phyloP scores from a whole-genome alignment of 2,888 invertebrate species.

The Patella depressa region DNA sequence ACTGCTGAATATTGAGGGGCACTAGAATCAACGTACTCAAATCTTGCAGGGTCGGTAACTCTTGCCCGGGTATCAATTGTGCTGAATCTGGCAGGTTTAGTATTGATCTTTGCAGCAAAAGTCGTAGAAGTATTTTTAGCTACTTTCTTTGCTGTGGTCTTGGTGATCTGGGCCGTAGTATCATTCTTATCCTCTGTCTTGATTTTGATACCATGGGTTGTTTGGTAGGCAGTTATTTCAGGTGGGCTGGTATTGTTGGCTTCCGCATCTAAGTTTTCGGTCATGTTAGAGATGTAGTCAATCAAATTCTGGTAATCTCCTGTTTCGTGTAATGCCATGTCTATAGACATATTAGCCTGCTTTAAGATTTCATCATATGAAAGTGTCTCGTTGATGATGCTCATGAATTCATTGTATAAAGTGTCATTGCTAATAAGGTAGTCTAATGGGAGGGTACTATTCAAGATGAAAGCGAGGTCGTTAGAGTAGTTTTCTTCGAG shows the following conservation, averaged over 20 bases:
- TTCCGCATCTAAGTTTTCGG: background rate
- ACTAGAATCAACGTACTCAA: background rate
- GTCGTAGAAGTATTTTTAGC: background rate
- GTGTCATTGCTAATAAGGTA: slow-evolving; percentile 1
- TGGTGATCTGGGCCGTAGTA: background rate
- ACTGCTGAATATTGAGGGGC: background rate
- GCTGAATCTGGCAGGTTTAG: background rate
- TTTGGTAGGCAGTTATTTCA: background rate
- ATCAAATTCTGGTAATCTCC: background rate
- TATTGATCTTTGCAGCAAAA: background rate
- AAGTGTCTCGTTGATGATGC: background rate
- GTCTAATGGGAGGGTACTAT: background rate
- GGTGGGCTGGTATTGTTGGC: background rate
- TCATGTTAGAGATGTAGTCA: slow-evolving; percentile 2
- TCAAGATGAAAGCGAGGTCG: background rate
- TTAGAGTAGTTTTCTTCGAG: background rate
- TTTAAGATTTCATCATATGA: background rate
- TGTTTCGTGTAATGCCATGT: background rate
- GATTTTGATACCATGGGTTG: background rate
- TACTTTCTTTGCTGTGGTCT: background rate
- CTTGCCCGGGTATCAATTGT: background rate
- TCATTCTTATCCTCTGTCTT: background rate
- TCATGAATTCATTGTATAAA: background rate
- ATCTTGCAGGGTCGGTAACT: background rate
- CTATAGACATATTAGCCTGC: background rate